Evolutionary conservation across 1,140 invertebrate species (phyloP).

Genomic region (Aethina tumida): DNA sequence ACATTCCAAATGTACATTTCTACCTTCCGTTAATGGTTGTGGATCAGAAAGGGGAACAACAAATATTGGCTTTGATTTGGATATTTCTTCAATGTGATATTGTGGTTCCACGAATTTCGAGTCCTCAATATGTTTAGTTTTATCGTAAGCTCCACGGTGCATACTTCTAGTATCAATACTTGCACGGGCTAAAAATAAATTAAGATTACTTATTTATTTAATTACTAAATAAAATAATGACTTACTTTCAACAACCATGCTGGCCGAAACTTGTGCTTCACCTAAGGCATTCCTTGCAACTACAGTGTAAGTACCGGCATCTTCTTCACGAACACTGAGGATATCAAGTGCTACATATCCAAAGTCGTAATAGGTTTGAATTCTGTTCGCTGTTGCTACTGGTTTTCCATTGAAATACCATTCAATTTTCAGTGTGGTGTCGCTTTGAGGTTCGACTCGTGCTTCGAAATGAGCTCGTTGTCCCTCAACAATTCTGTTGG

Average conservation of each 20-base stretch:
- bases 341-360: slow-evolving; percentile 93
- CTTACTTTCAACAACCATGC: slow-evolving; percentile 82
- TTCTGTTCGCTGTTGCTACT: slow-evolving; percentile 73
- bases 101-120: slow-evolving; percentile 76
- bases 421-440: slow-evolving; percentile 77
- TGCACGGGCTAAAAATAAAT: slow-evolving; percentile 54
- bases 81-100: slow-evolving; percentile 85
- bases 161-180: slow-evolving; percentile 82
- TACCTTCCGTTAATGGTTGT: slow-evolving; percentile 77
- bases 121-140: slow-evolving; percentile 79
- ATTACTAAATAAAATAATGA: slow-evolving; percentile 22
- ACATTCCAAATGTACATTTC: slow-evolving; percentile 84
- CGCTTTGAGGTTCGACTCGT: slow-evolving; percentile 85
- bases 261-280: slow-evolving; percentile 69
- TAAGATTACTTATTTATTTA: slow-evolving; percentile 8
- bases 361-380: slow-evolving; percentile 90
- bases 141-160: slow-evolving; percentile 73
- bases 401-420: slow-evolving; percentile 87
- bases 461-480: slow-evolving; percentile 95
- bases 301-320: slow-evolving; percentile 79
- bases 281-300: slow-evolving; percentile 81
- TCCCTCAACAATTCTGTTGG: slow-evolving; percentile 89
- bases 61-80: slow-evolving; percentile 87
- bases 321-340: slow-evolving; percentile 72
- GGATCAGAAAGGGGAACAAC: slow-evolving; percentile 73